Evolutionary conservation across 2,113 vertebrate species (phyloP).

Genomic region (Rhea americana): DNA sequence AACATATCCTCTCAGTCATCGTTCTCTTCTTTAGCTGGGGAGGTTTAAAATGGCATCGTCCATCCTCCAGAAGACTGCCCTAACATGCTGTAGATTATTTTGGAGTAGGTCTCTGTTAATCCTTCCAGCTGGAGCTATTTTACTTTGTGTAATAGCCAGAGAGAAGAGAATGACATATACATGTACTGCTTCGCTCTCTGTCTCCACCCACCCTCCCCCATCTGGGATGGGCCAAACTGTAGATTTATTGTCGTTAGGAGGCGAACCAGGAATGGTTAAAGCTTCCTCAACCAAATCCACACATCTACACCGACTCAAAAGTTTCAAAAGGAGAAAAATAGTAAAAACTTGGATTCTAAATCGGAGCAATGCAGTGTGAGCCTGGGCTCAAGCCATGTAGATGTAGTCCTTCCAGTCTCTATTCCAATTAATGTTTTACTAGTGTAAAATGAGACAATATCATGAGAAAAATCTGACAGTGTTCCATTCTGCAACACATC

Average conservation of each 20-base stretch:
- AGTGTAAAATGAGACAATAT: neutral
- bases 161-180: neutral
- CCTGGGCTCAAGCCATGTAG: neutral
- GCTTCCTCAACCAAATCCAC: neutral
- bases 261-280: neutral
- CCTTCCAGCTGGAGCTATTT: slow-evolving; percentile 9
- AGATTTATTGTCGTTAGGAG: slow-evolving; percentile 1
- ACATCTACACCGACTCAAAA: neutral
- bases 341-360: neutral
- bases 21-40: neutral
- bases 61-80: neutral
- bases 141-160: slow-evolving; percentile 8
- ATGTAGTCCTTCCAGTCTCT: neutral
- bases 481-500: neutral
- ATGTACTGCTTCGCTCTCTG: neutral
- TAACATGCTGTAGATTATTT: neutral
- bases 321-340: neutral
- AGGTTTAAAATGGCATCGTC: neutral
- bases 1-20: neutral
- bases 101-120: neutral
- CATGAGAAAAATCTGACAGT: neutral
- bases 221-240: neutral
- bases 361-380: neutral
- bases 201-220: neutral
- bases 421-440: neutral